A percentile compares a stretch with the other conserved stretches of the same genome.
Conservation (phyloP, 2,113 vertebrate species). For the Panurus biarmicus region DNA sequence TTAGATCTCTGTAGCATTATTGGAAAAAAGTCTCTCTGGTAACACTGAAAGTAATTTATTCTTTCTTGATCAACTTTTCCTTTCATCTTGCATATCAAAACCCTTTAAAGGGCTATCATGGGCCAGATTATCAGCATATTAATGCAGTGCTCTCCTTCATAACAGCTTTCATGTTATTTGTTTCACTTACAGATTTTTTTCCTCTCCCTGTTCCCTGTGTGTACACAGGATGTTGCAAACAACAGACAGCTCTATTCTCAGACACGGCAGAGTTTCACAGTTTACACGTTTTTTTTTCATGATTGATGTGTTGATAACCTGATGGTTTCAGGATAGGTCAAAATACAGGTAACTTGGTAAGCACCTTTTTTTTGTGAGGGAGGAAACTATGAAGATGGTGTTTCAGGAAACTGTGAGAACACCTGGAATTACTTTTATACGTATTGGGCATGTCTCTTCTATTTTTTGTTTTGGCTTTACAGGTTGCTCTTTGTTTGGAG, state of each 20-base stretch:
- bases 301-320: background rate
- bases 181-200: background rate
- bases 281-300: background rate
- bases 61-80: background rate
- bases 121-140: background rate
- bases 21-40: background rate
- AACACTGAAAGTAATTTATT: background rate
- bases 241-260: background rate
- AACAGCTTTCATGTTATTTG: background rate
- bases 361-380: background rate
- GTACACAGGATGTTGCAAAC: background rate
- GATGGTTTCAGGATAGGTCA: background rate
- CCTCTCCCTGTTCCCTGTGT: accelerated
- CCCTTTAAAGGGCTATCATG: background rate
- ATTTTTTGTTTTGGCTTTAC: background rate
- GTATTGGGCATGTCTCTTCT: background rate
- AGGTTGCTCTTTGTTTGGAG: background rate
- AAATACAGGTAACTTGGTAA: background rate
- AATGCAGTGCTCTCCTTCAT: background rate
- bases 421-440: background rate
- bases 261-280: background rate
- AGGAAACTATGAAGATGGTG: background rate
- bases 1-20: background rate
- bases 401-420: background rate
- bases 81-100: background rate